These are phyloP conservation scores for Charaxes varanes DNA, from an alignment of 1,140 invertebrate genomes.

Conservation along the genomic window DNA sequence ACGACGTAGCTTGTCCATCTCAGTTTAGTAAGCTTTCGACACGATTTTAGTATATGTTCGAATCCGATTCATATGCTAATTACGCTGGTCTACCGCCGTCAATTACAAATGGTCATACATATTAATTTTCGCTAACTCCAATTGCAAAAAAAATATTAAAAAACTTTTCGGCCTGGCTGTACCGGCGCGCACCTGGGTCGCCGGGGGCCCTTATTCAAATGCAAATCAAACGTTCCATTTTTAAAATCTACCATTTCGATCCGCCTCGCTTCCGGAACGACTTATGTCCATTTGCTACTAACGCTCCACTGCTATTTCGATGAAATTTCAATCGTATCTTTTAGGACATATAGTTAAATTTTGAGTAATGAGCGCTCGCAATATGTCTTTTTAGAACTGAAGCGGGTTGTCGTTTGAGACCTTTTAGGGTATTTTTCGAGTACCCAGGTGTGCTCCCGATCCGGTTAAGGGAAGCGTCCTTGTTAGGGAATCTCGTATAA, in stretches of 20 bases:
- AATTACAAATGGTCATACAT: slow-evolving; percentile 62
- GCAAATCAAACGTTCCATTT: slow-evolving; percentile 74
- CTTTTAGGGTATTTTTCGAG: slow-evolving; percentile 68
- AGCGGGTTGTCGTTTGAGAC: slow-evolving; percentile 57
- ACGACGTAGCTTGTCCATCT: too few relatives aligned
- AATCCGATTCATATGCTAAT: slow-evolving; percentile 55
- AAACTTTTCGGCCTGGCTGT: slow-evolving; percentile 59
- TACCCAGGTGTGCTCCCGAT: slow-evolving; percentile 72
- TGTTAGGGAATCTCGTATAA: slow-evolving; percentile 70
- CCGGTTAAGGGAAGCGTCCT: slow-evolving; percentile 71
- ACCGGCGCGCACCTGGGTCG: slow-evolving; percentile 67
- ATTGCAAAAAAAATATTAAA: slow-evolving; percentile 35
- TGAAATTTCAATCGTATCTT: slow-evolving; percentile 27
- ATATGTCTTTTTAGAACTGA: slow-evolving; percentile 28
- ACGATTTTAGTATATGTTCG: too few relatives aligned
- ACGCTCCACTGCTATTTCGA: slow-evolving; percentile 7
- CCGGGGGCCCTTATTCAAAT: slow-evolving; percentile 71
- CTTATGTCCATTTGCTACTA: slow-evolving; percentile 55
- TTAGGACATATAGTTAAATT: slow-evolving; percentile 11
- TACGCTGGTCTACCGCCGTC: slow-evolving; percentile 29
- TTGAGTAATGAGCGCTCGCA: slow-evolving; percentile 1
- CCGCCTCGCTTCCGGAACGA: slow-evolving; percentile 68
- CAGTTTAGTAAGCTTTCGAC: too few relatives aligned
- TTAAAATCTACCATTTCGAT: slow-evolving; percentile 72
- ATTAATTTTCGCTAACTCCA: slow-evolving; percentile 53